phyloP scores from a whole-genome alignment of 1,140 invertebrate species.

The Solenopsis fugax region DNA sequence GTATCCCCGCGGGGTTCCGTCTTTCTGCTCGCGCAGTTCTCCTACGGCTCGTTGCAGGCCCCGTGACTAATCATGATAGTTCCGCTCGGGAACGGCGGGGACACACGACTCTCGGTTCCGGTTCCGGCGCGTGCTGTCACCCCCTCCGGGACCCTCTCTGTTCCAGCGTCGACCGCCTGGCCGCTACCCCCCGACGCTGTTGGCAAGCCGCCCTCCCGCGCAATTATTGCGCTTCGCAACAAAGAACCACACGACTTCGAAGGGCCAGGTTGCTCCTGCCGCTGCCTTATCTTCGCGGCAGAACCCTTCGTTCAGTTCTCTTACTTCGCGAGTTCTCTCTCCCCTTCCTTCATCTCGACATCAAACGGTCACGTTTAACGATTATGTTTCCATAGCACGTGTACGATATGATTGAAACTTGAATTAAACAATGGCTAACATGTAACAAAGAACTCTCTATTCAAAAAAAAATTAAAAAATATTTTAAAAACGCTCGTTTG shows the following conservation, averaged over 20 bases:
- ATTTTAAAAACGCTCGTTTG: too few relatives aligned
- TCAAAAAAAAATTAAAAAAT: neutral
- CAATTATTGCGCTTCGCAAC: slow-evolving; percentile 83
- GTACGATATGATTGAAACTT: neutral
- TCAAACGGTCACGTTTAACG: slow-evolving; percentile 58
- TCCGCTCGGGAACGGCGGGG: slow-evolving; percentile 86
- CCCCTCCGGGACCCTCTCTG: slow-evolving; percentile 47
- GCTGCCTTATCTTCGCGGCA: slow-evolving; percentile 68
- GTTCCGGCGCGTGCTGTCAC: slow-evolving; percentile 85
- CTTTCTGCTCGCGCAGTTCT: slow-evolving; percentile 69
- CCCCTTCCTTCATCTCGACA: slow-evolving; percentile 6
- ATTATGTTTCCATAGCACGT: neutral
- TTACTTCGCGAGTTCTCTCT: slow-evolving; percentile 30
- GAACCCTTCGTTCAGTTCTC: slow-evolving; percentile 39
- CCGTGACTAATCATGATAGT: slow-evolving; percentile 87
- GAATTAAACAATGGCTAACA: neutral
- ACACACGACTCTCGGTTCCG: slow-evolving; percentile 87
- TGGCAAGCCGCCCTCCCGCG: slow-evolving; percentile 76
- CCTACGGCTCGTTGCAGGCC: slow-evolving; percentile 79
- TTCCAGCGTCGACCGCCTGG: slow-evolving; percentile 47
- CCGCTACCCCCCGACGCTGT: slow-evolving; percentile 34
- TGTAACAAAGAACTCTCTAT: neutral
- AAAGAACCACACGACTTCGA: slow-evolving; percentile 72
- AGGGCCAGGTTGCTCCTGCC: slow-evolving; percentile 61
- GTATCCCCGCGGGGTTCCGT: slow-evolving; percentile 56